Conservation (phyloP, 2,797 vertebrate genomes). For the Smutsia gigantea region DNA sequence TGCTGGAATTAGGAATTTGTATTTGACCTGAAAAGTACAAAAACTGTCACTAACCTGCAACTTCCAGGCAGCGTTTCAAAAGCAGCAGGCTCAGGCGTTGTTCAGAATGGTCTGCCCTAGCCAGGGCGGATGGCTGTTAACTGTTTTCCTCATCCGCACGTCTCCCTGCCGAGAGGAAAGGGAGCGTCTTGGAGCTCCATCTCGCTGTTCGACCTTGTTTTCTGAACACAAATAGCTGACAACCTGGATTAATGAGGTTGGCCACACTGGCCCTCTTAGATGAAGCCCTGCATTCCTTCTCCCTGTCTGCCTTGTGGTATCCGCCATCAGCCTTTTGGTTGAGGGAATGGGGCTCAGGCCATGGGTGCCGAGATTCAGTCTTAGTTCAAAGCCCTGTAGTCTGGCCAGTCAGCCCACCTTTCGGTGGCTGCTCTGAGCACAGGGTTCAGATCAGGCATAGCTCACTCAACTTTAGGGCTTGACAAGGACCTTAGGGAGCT, state of each 20-base stretch:
- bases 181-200: background rate
- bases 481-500: background rate
- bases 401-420: background rate
- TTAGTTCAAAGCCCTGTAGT: background rate
- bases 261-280: background rate
- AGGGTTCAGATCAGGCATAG: background rate
- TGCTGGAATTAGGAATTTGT: conserved; percentile 4
- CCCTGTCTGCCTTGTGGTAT: background rate
- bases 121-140: background rate
- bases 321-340: background rate
- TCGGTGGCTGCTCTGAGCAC: background rate
- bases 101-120: background rate
- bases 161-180: background rate
- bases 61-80: background rate
- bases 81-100: background rate
- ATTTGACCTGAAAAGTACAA: conserved; percentile 9
- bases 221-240: background rate
- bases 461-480: no score
- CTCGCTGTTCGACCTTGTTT: background rate
- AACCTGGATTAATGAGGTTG: background rate
- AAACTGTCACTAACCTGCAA: background rate
- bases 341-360: background rate
- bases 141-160: background rate
- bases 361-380: rapidly evolving
- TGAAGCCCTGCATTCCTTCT: background rate